Conservation (phyloP, 1,140 invertebrate species). For the Drosophila sturtevanti region DNA sequence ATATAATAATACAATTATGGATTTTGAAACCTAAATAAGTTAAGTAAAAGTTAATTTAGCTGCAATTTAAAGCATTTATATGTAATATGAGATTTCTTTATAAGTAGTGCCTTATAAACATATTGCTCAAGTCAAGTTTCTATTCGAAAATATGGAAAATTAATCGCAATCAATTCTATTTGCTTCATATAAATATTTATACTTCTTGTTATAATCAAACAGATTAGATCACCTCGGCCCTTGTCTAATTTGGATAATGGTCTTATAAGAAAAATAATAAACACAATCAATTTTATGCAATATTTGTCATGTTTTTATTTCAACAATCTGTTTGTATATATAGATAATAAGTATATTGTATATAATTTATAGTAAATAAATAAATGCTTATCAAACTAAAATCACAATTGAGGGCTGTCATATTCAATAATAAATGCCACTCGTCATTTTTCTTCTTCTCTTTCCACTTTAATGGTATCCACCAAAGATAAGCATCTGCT, state of each 20-base stretch:
- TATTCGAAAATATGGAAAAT: too few relatives aligned
- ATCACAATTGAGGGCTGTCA: constrained; percentile 62
- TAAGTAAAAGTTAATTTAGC: too few relatives aligned
- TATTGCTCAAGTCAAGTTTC: too few relatives aligned
- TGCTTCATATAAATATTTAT: too few relatives aligned
- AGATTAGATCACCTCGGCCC: too few relatives aligned
- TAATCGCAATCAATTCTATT: too few relatives aligned
- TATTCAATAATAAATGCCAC: constrained; percentile 19
- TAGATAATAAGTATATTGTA: neutral
- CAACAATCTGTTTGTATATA: neutral
- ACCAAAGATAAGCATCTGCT: constrained; percentile 65
- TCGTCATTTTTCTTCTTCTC: neutral
- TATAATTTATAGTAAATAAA: constrained; percentile 45
- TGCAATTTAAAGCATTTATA: too few relatives aligned
- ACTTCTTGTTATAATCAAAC: neutral
- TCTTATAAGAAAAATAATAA: neutral
- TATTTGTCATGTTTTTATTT: neutral
- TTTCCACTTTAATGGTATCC: constrained; percentile 17
- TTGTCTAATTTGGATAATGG: neutral
- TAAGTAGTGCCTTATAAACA: too few relatives aligned
- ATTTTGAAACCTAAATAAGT: too few relatives aligned
- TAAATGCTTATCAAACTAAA: constrained; percentile 38
- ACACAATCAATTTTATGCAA: neutral
- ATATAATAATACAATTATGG: too few relatives aligned
- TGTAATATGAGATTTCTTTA: too few relatives aligned